Conservation (phyloP, 2,113 vertebrate species). For the Raja brachyura region DNA sequence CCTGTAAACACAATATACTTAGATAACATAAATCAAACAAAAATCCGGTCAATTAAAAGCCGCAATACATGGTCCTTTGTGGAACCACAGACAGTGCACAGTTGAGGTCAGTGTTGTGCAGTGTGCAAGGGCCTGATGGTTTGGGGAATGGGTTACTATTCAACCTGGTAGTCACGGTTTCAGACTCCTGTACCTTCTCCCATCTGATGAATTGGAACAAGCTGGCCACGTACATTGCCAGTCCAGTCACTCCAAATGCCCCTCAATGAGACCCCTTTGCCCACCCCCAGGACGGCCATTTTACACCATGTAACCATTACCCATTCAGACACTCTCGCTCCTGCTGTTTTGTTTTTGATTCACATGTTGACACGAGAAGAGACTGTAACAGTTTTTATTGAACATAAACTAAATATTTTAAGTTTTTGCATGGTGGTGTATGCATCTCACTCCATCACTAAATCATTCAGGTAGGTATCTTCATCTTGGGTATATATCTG, state of each 20-base stretch:
- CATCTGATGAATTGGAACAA: neutral
- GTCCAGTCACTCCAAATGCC: neutral
- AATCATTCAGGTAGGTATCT: slow-evolving; percentile 4
- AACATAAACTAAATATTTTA: neutral
- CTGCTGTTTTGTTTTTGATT: neutral
- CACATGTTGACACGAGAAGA: neutral
- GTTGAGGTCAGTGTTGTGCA: no score
- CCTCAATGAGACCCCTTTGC: neutral
- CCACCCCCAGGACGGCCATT: neutral
- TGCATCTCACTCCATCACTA: slow-evolving; percentile 7
- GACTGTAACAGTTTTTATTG: slow-evolving; percentile 1
- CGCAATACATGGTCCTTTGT: no score
- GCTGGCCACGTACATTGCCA: slow-evolving; percentile 3
- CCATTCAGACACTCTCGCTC: neutral
- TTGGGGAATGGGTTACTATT: no score
- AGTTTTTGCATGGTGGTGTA: slow-evolving; percentile 22
- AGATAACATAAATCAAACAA: no score
- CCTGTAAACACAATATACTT: no score
- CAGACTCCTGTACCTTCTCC: no score
- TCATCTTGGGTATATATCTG: neutral
- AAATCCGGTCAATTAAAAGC: no score
- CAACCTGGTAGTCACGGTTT: no score
- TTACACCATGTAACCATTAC: neutral
- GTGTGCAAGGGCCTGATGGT: no score
- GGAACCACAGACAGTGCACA: no score